Conservation (phyloP, 2,888 invertebrate species). For the Drosophila prostipennis region DNA sequence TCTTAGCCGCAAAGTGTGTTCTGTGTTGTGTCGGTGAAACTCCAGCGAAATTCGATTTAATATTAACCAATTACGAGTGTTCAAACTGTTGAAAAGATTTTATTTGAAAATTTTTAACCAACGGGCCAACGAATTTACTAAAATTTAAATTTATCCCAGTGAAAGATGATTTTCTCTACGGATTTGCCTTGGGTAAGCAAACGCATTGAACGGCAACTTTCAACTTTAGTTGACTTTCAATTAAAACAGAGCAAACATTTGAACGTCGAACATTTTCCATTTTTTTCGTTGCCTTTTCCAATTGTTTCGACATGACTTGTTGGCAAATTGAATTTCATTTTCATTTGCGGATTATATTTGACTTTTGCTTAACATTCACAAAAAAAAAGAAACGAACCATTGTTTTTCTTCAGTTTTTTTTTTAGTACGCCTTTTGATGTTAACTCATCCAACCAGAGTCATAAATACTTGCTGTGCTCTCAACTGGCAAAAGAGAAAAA, state of each 20-base stretch:
- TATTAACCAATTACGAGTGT: neutral
- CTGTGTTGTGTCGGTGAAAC: constrained; percentile 19
- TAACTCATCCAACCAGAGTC: constrained; percentile 54
- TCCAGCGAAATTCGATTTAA: constrained; percentile 15
- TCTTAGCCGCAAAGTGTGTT: constrained; percentile 20
- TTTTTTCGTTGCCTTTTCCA: constrained; percentile 23
- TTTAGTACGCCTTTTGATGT: constrained; percentile 69
- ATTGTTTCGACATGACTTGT: constrained; percentile 67
- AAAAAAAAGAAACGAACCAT: constrained; percentile 40
- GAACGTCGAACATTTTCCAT: constrained; percentile 8
- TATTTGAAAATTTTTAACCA: constrained; percentile 5
- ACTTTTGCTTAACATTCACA: constrained; percentile 55
- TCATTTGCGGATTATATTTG: constrained; percentile 54
- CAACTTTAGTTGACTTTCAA: constrained; percentile 63
- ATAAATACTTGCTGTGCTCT: constrained; percentile 77
- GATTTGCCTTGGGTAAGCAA: constrained; percentile 67
- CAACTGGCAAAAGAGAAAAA: constrained; percentile 66
- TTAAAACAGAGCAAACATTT: constrained; percentile 54
- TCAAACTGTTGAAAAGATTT: constrained; percentile 17
- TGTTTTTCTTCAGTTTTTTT: constrained; percentile 31
- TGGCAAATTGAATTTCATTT: constrained; percentile 65
- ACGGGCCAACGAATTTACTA: neutral
- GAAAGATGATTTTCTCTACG: constrained; percentile 61
- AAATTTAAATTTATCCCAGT: neutral
- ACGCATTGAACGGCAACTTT: constrained; percentile 9